Evolutionary conservation across 1,140 invertebrate genomes (phyloP), one percentile per base, ranked within the genome.

Genomic region (Grapholita molesta): DNA sequence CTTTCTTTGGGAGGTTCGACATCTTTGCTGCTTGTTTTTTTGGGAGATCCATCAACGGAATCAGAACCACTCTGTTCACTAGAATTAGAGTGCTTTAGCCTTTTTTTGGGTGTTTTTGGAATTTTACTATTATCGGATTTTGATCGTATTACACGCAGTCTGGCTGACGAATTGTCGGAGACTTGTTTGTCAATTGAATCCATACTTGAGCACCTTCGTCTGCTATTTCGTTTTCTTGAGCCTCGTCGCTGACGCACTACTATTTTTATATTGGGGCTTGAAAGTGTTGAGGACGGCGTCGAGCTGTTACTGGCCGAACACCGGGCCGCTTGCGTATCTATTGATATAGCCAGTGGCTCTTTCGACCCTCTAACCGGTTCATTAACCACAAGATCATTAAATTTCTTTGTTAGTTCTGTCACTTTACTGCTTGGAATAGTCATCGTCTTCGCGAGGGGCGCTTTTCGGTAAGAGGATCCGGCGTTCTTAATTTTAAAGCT

Each of bases 391-490:
- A 93, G 80, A 74, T 92, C 82, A 76, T 94, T 93, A 75, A 93
- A 94, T 76, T 93, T 93, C 71, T 92, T 92, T 1, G 93, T 93
- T 24, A 94, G 73, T 77, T 93, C 90, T 28, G 93, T 91, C 1
- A 94, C 93, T 75, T 92, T 92, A 70, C 77, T 93, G 65, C 86
- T 91, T 38, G 87, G 84, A 72, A 93, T 85, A 25, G 90, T 92
- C 73, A 92, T 85, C n/a, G 85, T 90, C 69, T 89, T 89, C 12
- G 80, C 80, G 35, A 89, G 57, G 23, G 86, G 85, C 24, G 90
- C 84, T 57, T 88, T 80, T 72, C 84, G 82, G 42, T 92, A 80
- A 0, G 76, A 80, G 9, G 75, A 71, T n/a, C 88, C 84, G 6
- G 83, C 83, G 74, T 82, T 92, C 81, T 89, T 92, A 32, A 88